phyloP scores from a whole-genome alignment of 2,797 vertebrate genomes.

The Hipposideros larvatus region DNA sequence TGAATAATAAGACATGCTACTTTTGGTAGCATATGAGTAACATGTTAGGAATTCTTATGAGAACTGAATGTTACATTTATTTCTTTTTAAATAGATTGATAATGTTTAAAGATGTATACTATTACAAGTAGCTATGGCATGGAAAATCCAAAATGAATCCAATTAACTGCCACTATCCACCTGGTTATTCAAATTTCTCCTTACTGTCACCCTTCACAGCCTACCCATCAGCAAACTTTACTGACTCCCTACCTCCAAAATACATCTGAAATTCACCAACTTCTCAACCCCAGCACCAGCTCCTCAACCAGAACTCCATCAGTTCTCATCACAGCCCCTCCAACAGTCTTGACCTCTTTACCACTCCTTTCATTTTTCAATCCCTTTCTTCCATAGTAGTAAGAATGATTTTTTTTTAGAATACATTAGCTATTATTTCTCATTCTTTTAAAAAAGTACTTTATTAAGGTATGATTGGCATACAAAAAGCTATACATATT shows the following conservation, averaged over 20 bases:
- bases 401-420: neutral
- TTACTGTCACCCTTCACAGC: neutral
- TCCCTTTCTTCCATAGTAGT: neutral
- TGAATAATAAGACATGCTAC: neutral
- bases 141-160: neutral
- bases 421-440: neutral
- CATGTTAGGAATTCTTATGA: slow-evolving; percentile 9
- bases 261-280: neutral
- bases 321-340: neutral
- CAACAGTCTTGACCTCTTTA: neutral
- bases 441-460: neutral
- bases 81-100: neutral
- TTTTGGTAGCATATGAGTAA: neutral
- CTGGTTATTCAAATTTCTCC: neutral
- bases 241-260: neutral
- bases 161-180: neutral
- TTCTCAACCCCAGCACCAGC: neutral
- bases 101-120: slow-evolving; percentile 15
- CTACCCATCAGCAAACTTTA: neutral
- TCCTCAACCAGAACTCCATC: neutral
- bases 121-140: neutral
- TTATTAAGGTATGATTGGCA: neutral
- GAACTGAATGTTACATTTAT: neutral
- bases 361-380: neutral
- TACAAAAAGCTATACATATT: neutral